A percentile compares a stretch with the other conserved stretches of the same genome.
Conservation (phyloP, 2,888 invertebrate species). For the Hypercompe scribonia region DNA sequence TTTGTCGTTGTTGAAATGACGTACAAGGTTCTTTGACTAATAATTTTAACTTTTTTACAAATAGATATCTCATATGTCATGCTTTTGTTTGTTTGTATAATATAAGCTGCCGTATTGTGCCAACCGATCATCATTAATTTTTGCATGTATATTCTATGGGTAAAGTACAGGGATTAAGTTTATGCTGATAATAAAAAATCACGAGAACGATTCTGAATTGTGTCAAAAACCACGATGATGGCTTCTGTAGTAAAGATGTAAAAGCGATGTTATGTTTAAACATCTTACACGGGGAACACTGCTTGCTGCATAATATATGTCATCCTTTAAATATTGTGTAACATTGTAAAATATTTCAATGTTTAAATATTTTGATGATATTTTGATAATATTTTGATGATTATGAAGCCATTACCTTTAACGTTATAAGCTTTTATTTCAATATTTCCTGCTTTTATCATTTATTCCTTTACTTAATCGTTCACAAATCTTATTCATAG, state of each 20-base stretch:
- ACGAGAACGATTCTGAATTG: not conserved
- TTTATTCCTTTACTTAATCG: not conserved
- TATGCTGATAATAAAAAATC: not conserved
- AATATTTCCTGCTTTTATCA: too few relatives aligned
- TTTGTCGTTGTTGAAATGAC: conserved; percentile 14
- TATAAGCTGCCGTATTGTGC: not conserved
- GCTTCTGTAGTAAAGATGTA: not conserved
- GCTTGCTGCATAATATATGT: not conserved
- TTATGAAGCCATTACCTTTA: too few relatives aligned
- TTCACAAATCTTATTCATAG: not conserved
- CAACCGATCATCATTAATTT: not conserved
- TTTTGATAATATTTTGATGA: too few relatives aligned
- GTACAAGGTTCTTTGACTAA: conserved; percentile 24
- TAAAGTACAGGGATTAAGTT: too few relatives aligned
- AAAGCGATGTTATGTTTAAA: too few relatives aligned
- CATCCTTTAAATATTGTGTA: not conserved
- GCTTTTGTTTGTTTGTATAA: not conserved
- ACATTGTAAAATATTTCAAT: not conserved
- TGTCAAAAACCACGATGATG: not conserved
- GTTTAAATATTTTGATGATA: not conserved
- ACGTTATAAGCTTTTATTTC: not conserved
- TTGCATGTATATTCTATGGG: too few relatives aligned
- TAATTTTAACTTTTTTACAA: conserved; percentile 3
- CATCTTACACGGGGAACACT: not conserved
- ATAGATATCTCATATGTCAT: not conserved